These are phyloP conservation scores for Theristicus caerulescens DNA, from an alignment of 2,113 vertebrate genomes.

Conservation along the genomic window DNA sequence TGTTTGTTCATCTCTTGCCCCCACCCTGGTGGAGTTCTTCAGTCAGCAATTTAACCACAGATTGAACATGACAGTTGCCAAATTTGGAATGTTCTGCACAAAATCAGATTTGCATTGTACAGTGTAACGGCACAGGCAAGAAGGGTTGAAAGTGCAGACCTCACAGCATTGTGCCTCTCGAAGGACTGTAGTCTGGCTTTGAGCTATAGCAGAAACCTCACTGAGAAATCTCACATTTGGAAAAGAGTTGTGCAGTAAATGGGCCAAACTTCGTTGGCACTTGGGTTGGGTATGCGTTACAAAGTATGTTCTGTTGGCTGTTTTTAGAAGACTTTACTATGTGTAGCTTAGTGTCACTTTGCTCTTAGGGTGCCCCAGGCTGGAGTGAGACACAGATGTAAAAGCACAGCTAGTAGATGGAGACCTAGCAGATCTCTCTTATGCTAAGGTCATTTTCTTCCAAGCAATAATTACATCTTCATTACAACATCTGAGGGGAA, in stretches of 20 bases:
- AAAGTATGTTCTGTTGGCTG: neutral
- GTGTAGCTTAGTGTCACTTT: neutral
- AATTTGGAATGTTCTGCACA: constrained; percentile 43
- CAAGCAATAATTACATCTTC: neutral
- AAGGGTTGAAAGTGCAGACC: neutral
- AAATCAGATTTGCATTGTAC: neutral
- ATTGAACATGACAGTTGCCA: constrained; percentile 43
- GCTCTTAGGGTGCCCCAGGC: neutral
- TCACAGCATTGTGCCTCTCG: neutral
- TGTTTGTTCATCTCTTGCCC: neutral
- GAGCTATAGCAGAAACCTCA: constrained; percentile 7
- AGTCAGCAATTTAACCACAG: constrained; percentile 9
- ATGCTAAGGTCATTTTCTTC: neutral
- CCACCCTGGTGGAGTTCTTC: neutral
- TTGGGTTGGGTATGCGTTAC: neutral
- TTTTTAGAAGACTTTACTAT: neutral
- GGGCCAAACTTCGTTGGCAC: neutral
- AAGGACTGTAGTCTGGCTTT: neutral
- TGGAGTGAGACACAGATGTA: neutral
- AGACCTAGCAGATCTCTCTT: neutral
- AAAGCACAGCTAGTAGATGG: neutral
- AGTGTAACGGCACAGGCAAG: neutral
- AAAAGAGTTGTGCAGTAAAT: neutral
- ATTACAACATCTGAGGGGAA: neutral
- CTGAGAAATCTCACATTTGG: neutral